Evolutionary conservation across 2,797 vertebrate genomes (phyloP).

Genomic region (Acanthiza pusilla): DNA sequence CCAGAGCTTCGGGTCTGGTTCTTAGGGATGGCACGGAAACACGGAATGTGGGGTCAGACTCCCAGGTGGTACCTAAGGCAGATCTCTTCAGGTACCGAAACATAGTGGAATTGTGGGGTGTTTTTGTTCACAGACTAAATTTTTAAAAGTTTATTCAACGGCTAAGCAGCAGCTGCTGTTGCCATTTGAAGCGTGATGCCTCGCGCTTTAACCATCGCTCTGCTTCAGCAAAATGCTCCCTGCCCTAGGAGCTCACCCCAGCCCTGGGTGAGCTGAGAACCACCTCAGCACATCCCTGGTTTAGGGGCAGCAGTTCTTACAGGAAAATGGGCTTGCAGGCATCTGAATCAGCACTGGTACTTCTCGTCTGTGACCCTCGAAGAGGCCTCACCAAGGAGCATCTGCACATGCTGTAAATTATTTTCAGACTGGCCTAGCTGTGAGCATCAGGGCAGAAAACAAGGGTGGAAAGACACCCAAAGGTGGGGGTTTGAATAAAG

Average conservation of each 20-base stretch:
- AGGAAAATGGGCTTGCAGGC: background rate
- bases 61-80: background rate
- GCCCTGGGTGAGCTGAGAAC: background rate
- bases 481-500: background rate
- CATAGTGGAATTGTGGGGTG: accelerated
- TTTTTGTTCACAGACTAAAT: background rate
- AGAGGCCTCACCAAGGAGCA: background rate
- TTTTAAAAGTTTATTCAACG: constrained; percentile 29
- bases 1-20: background rate
- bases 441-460: background rate
- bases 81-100: background rate
- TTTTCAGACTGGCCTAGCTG: background rate
- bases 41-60: background rate
- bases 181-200: background rate
- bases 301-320: background rate
- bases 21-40: accelerated
- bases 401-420: background rate
- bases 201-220: accelerated
- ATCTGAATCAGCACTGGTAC: background rate
- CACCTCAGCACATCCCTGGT: background rate
- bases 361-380: background rate
- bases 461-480: background rate
- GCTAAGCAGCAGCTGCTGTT: constrained; percentile 13
- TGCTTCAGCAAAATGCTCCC: background rate
- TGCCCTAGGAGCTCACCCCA: background rate